These are phyloP conservation scores for Mus spretus DNA, from an alignment of 2,797 vertebrate species.

Conservation along the genomic window DNA sequence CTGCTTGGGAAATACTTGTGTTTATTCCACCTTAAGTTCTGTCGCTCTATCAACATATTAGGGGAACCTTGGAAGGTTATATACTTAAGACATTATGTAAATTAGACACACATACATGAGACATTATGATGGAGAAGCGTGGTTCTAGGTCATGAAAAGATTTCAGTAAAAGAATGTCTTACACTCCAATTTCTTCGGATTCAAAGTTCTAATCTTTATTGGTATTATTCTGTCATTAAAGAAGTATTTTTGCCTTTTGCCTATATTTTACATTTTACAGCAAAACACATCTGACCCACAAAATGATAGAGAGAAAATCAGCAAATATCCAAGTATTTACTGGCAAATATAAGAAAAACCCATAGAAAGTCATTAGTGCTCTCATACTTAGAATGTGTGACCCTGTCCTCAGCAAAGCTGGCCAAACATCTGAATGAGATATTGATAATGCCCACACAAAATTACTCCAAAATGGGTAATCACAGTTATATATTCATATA, in stretches of 20 bases:
- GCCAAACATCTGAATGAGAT: not conserved
- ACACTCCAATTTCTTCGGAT: not conserved
- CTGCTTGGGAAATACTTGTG: not conserved
- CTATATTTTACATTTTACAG: conserved; percentile 17
- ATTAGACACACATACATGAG: not conserved
- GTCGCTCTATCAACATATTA: not conserved
- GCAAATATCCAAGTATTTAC: not conserved
- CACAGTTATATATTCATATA: not conserved
- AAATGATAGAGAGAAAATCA: conserved; percentile 3
- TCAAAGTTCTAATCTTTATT: conserved; percentile 1
- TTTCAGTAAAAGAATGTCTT: not conserved
- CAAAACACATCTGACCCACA: not conserved
- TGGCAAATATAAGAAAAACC: not conserved
- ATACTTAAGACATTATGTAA: not conserved
- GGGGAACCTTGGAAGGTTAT: not conserved
- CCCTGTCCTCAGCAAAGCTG: not conserved
- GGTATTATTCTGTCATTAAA: not conserved
- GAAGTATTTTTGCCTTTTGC: not conserved
- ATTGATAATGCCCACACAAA: not conserved
- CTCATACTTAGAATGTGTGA: not conserved
- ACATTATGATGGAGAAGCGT: not conserved
- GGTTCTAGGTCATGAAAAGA: conserved; percentile 9
- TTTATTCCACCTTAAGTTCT: not conserved
- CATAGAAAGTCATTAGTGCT: not conserved
- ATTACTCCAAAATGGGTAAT: not conserved